phyloP scores from a whole-genome alignment of 2,113 vertebrate species.

The Zosterops hypoxanthus region DNA sequence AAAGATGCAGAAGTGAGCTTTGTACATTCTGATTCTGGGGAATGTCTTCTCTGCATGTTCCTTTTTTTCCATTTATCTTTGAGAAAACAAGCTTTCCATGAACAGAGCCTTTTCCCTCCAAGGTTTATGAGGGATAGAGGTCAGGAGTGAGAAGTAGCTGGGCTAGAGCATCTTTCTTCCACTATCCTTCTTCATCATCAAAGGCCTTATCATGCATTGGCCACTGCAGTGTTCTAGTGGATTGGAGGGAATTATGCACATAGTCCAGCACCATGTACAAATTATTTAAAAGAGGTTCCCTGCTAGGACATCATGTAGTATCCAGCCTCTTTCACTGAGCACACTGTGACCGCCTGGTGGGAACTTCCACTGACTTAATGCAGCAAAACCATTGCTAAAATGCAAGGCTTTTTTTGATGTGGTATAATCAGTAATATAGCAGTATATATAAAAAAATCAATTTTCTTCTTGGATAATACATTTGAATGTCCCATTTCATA shows the following conservation, averaged over 20 bases:
- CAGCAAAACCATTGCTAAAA: neutral
- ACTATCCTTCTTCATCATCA: neutral
- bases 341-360: neutral
- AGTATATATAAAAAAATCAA: neutral
- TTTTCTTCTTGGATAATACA: neutral
- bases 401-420: accelerated
- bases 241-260: neutral
- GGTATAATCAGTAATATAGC: neutral
- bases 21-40: neutral
- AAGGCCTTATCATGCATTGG: neutral
- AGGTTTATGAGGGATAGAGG: neutral
- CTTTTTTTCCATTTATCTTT: neutral
- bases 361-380: neutral
- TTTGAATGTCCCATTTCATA: neutral
- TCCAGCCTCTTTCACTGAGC: neutral
- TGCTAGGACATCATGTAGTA: neutral
- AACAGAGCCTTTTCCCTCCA: neutral
- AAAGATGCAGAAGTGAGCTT: neutral
- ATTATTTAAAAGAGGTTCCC: neutral
- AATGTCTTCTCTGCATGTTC: neutral
- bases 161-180: neutral
- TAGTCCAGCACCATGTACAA: neutral
- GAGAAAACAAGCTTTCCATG: neutral
- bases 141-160: neutral
- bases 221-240: neutral